A percentile compares a stretch with the other conserved stretches of the same genome.
phyloP scores from a whole-genome alignment of 2,113 vertebrate genomes.

The Entomyzon cyanotis region DNA sequence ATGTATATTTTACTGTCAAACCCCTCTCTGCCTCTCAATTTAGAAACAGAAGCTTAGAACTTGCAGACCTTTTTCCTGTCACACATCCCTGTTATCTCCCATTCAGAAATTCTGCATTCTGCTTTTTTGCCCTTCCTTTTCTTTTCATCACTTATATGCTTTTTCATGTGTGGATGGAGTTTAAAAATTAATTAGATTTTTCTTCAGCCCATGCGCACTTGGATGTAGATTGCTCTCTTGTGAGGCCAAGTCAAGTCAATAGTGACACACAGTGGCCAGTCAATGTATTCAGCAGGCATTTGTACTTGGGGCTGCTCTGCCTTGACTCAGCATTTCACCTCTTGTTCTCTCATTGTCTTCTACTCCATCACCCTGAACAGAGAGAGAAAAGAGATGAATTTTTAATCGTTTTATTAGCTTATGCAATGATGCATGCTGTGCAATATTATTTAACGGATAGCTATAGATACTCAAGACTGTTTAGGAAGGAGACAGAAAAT shows the following conservation, averaged over 20 bases:
- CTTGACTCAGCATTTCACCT: not conserved
- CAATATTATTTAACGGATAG: not conserved
- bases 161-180: not conserved
- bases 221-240: not conserved
- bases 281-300: not conserved
- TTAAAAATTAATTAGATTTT: not conserved
- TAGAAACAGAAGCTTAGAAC: not conserved
- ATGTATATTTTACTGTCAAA: not conserved
- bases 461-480: not conserved
- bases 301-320: not conserved
- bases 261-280: conserved; percentile 29
- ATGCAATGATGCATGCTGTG: not conserved
- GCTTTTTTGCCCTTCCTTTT: not conserved
- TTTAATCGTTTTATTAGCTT: not conserved
- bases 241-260: not conserved
- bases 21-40: not conserved
- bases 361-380: not conserved
- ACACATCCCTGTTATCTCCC: not conserved
- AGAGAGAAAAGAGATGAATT: not conserved
- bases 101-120: not conserved
- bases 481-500: not conserved
- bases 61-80: not conserved
- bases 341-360: not conserved
- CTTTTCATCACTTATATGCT: not conserved
- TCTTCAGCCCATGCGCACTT: not conserved